Percentiles rank a stretch among this genome's conserved stretches.
Evolutionary conservation across 2,113 vertebrate species (phyloP).

Genomic region (Coregonus clupeaformis): DNA sequence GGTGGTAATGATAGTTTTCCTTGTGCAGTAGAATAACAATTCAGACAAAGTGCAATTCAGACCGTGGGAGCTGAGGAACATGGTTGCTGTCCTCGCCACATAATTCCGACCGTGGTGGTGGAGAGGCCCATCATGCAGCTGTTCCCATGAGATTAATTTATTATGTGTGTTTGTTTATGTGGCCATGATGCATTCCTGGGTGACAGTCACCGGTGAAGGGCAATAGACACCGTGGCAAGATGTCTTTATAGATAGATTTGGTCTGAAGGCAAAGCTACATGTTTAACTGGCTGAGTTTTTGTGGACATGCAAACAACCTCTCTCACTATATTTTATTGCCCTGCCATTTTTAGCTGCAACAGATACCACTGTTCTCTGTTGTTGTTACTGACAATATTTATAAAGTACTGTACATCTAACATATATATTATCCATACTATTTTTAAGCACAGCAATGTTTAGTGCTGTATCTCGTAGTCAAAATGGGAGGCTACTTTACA

Average conservation of each 20-base stretch:
- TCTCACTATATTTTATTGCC: slow-evolving; percentile 18
- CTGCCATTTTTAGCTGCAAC: not conserved
- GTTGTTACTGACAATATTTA: not conserved
- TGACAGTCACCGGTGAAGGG: slow-evolving; percentile 22
- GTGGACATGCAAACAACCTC: slow-evolving; percentile 14
- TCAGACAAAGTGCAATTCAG: not conserved
- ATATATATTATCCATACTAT: no score
- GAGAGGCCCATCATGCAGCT: slow-evolving; percentile 11
- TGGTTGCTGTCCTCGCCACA: slow-evolving; percentile 18
- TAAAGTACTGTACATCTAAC: not conserved
- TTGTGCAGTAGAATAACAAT: not conserved
- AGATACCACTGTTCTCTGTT: not conserved
- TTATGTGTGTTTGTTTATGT: slow-evolving; percentile 34
- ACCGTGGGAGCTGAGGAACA: slow-evolving; percentile 7
- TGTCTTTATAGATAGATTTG: slow-evolving; percentile 28
- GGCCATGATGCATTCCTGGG: slow-evolving; percentile 40
- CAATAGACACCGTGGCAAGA: slow-evolving; percentile 16
- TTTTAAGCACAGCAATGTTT: not conserved
- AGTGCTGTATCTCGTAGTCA: not conserved
- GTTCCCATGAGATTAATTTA: slow-evolving; percentile 38
- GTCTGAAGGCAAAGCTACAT: not conserved
- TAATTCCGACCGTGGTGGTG: slow-evolving; percentile 21
- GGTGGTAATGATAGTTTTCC: not conserved
- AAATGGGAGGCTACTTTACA: not conserved
- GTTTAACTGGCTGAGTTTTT: slow-evolving; percentile 30